A percentile compares a stretch with the other conserved stretches of the same genome.
Evolutionary conservation across 2,113 vertebrate species (phyloP).

Genomic region (Dipodomys ordii): DNA sequence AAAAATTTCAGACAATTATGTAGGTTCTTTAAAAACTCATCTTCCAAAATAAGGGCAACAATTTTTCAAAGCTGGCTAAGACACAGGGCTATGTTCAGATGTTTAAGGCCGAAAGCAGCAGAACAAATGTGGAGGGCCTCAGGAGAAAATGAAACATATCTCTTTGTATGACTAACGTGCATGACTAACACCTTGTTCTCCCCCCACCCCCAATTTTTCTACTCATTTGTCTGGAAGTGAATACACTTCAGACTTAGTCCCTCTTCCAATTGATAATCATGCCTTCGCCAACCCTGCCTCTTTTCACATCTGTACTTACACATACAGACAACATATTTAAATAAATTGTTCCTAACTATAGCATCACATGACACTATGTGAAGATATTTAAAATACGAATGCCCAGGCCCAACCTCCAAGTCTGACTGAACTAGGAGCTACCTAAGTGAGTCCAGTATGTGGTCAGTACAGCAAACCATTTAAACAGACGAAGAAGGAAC

Average conservation of each 20-base stretch:
- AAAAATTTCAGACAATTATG: slow-evolving; percentile 75
- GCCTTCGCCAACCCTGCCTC: background rate
- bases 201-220: background rate
- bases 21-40: slow-evolving; percentile 75
- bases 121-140: background rate
- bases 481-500: background rate
- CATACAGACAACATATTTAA: background rate
- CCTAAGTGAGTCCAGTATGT: background rate
- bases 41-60: slow-evolving; percentile 53
- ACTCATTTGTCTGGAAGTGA: background rate
- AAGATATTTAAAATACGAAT: slow-evolving; percentile 8
- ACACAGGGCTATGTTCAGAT: background rate
- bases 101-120: background rate
- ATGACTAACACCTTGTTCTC: background rate
- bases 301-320: background rate
- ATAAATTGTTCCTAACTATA: background rate
- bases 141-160: background rate
- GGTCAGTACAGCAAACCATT: background rate
- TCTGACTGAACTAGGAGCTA: slow-evolving; percentile 27
- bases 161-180: background rate
- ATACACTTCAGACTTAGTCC: background rate
- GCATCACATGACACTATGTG: background rate
- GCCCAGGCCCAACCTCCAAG: background rate
- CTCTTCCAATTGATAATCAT: background rate
- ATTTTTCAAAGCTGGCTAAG: slow-evolving; percentile 20